Evolutionary conservation across 2,888 invertebrate genomes (phyloP), one percentile per base, ranked within the genome.

Genomic region (Oligia strigilis): DNA sequence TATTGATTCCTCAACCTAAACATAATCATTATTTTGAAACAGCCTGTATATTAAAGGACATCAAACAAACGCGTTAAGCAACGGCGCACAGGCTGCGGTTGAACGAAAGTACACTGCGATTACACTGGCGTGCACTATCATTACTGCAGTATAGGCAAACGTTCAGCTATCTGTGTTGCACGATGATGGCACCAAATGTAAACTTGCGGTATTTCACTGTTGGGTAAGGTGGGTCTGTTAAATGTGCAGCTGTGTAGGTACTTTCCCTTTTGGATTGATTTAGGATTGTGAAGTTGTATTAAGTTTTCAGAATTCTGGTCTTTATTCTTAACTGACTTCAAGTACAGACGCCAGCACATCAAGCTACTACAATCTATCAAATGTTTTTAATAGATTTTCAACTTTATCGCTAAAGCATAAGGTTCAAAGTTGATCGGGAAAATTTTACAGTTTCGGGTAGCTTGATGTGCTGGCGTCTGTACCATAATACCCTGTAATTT

Each of bases 71-170:
- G 75, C 75, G 72, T 88, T 87, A 74, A 82, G 85, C 82, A 87
- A 85, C 84, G 67, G 65, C 55, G 76, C 71, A 43, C 67, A 72
- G 72, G 60, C 75, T 89, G 88, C 58, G 89, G 88, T 89, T 75
- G 77, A 89, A 88, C 80, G 88, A 89, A 89, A 89, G 88, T 88
- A 78, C 72, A 36, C 19, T 43, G 19, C 79, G 80, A 85, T 89
- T 76, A 84, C 75, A 83, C 64, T 73, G 72, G 66, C 84, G 87
- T 80, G 87, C 81, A 83, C 80, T 69, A 69, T 79, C 76, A 89
- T 87, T 82, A 81, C 73, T 49, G 66, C 72, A 79, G 66, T 67
- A 76, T 84, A 85, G 85, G 78, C 80, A 82, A 80, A 72, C 85
- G 73, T 75, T 78, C 71, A 78, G 69, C 67, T 84, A 87, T 87